Evolutionary conservation across 2,113 vertebrate genomes (phyloP).

Genomic region (Toxostoma redivivum): DNA sequence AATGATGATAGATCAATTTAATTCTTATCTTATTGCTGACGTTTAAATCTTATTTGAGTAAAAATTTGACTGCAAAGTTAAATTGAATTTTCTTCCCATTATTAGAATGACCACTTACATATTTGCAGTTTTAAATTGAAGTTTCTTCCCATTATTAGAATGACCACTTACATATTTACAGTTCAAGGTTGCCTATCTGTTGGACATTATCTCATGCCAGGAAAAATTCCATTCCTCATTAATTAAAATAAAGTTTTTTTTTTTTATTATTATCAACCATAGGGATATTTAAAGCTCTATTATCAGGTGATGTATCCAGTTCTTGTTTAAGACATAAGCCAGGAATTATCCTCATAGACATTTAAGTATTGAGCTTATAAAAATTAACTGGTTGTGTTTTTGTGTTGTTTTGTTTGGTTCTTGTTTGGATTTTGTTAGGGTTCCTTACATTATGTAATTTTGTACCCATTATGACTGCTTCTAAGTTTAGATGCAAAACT

Average conservation of each 20-base stretch:
- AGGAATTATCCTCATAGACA: not conserved
- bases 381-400: not conserved
- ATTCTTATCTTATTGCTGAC: not conserved
- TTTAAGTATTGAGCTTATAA: not conserved
- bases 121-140: slow-evolving; percentile 18
- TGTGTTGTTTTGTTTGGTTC: not conserved
- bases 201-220: not conserved
- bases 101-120: not conserved
- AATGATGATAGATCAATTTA: not conserved
- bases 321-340: not conserved
- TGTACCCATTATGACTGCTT: not conserved
- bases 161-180: not conserved
- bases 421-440: rapidly evolving
- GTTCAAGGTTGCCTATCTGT: not conserved
- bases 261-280: not conserved
- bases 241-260: not conserved
- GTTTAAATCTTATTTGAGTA: slow-evolving; percentile 11
- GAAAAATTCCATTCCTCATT: not conserved
- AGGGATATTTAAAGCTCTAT: not conserved
- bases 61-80: slow-evolving; percentile 20
- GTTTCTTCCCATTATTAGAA: slow-evolving; percentile 11
- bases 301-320: not conserved
- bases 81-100: slow-evolving; percentile 32
- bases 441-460: not conserved
- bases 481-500: not conserved